Percentiles rank a stretch among this genome's conserved stretches.
These are phyloP conservation scores for Atherinomorus stipes DNA, from an alignment of 2,113 vertebrate genomes.

Conservation along the genomic window DNA sequence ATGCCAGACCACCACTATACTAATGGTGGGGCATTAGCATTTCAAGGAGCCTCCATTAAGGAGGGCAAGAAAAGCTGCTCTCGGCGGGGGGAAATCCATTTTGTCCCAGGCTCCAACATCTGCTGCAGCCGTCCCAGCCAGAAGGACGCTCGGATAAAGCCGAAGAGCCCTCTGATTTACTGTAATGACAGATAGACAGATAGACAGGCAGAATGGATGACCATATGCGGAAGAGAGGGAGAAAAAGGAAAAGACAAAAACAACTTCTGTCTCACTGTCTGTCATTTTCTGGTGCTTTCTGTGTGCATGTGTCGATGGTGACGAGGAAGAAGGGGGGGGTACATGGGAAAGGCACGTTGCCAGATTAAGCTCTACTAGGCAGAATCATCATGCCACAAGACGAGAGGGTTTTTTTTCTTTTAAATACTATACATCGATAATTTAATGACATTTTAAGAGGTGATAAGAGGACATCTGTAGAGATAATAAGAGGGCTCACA, in stretches of 20 bases:
- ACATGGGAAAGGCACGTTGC: slow-evolving; percentile 66
- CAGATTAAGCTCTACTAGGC: slow-evolving; percentile 42
- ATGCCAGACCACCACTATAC: slow-evolving; percentile 89
- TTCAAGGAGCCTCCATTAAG: slow-evolving; percentile 93
- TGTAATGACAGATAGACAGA: slow-evolving; percentile 85
- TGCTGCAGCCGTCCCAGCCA: slow-evolving; percentile 95
- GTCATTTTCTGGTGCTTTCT: slow-evolving; percentile 65
- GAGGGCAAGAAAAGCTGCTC: slow-evolving; percentile 92
- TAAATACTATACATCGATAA: background rate
- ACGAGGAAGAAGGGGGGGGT: slow-evolving; percentile 9
- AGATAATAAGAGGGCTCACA: slow-evolving; percentile 43
- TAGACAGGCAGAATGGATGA: slow-evolving; percentile 79
- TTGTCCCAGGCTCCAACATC: slow-evolving; percentile 94
- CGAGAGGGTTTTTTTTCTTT: slow-evolving; percentile 1
- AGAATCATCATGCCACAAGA: slow-evolving; percentile 31
- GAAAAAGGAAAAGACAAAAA: slow-evolving; percentile 74
- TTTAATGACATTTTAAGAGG: slow-evolving; percentile 15
- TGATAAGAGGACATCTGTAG: slow-evolving; percentile 42
- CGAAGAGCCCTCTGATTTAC: slow-evolving; percentile 93
- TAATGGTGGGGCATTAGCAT: slow-evolving; percentile 92
- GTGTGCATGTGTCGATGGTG: slow-evolving; percentile 49
- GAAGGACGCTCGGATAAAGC: slow-evolving; percentile 92
- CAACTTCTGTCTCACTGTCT: slow-evolving; percentile 79
- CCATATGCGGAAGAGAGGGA: slow-evolving; percentile 73
- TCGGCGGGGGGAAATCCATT: slow-evolving; percentile 90